phyloP scores from a whole-genome alignment of 2,888 invertebrate genomes.

The Nebria salina region DNA sequence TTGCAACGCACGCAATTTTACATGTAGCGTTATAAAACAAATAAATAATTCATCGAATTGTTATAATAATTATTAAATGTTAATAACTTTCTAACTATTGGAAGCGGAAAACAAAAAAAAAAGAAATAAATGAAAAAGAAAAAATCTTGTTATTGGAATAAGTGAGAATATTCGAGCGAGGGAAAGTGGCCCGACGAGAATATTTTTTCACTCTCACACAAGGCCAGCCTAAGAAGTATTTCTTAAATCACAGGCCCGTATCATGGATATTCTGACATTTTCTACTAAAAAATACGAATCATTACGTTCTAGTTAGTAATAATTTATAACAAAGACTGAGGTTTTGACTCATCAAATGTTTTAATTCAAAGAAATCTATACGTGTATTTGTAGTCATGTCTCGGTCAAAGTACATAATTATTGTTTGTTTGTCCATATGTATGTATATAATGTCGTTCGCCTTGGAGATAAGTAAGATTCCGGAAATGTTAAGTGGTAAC shows the following conservation, averaged over 20 bases:
- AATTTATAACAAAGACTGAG: not conserved
- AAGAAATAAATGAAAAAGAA: too few species aligned
- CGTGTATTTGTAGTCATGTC: not conserved
- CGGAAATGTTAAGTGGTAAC: too few species aligned
- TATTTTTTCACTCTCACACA: not conserved
- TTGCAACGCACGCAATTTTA: not conserved
- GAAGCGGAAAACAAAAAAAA: not conserved
- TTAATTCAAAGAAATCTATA: not conserved
- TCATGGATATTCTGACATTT: not conserved
- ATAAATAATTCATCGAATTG: not conserved
- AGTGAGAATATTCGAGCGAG: not conserved
- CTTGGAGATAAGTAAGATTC: too few species aligned
- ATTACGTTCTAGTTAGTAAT: not conserved
- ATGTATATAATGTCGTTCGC: too few species aligned
- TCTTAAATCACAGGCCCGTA: not conserved
- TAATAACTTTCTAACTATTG: not conserved
- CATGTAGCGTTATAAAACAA: not conserved
- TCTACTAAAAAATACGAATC: not conserved
- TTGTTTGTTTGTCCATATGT: too few species aligned
- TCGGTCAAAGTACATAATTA: too few species aligned
- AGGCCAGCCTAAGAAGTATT: not conserved
- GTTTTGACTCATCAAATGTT: not conserved
- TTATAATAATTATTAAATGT: not conserved
- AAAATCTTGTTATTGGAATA: constrained; percentile 1
- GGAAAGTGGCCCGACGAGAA: not conserved